Conservation (phyloP, 1,140 invertebrate species). For the Drosophila triauraria region DNA sequence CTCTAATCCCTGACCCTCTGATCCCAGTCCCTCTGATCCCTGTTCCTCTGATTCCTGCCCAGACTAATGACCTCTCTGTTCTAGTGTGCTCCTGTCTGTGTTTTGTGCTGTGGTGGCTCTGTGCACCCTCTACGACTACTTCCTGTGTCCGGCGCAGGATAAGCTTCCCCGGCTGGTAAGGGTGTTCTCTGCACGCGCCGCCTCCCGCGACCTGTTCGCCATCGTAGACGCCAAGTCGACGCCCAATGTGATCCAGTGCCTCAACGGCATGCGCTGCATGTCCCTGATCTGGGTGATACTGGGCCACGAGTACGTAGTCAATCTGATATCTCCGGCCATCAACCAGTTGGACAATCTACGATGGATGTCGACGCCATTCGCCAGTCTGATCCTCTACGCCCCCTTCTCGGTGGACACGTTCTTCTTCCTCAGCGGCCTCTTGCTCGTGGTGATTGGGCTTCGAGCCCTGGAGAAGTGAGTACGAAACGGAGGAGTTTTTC, state of each 20-base stretch:
- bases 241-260: constrained; percentile 69
- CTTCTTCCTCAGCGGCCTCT: constrained; percentile 62
- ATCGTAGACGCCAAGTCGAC: constrained; percentile 39
- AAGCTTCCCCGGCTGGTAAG: constrained; percentile 24
- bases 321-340: background rate
- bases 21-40: background rate
- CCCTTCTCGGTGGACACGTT: constrained; percentile 68
- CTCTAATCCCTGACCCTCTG: too few relatives aligned
- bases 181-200: constrained; percentile 55
- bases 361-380: constrained; percentile 42
- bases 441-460: constrained; percentile 49
- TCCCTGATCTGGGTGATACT: constrained; percentile 67
- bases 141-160: constrained; percentile 37
- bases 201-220: constrained; percentile 49
- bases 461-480: constrained; percentile 59
- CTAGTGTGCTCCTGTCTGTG: constrained; percentile 38
- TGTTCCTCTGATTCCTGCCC: too few relatives aligned
- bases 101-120: constrained; percentile 21
- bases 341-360: constrained; percentile 22
- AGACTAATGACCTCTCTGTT: constrained; percentile 14
- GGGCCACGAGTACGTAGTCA: constrained; percentile 39
- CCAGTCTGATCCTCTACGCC: constrained; percentile 39
- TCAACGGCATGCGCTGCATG: constrained; percentile 64
- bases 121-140: constrained; percentile 58
- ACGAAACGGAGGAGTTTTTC: background rate